Percentiles rank a stretch among this genome's conserved stretches.
Conservation (phyloP, 2,888 invertebrate species). For the Bibio marci region DNA sequence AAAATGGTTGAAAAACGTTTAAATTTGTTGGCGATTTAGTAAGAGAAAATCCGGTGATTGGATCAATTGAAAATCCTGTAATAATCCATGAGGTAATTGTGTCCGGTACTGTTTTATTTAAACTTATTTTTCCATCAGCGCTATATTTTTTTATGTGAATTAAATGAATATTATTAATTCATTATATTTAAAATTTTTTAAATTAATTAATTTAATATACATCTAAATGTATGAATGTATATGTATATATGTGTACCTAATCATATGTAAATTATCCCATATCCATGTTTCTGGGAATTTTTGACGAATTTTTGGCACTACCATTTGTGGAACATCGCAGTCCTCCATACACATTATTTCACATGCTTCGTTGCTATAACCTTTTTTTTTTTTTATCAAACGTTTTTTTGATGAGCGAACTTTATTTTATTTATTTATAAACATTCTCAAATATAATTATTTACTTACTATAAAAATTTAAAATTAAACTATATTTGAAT, state of each 20-base stretch:
- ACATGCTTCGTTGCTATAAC: no score
- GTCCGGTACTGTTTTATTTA: constrained; percentile 48
- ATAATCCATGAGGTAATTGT: constrained; percentile 66
- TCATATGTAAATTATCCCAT: constrained; percentile 24
- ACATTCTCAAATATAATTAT: no score
- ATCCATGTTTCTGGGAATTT: constrained; percentile 12
- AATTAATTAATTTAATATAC: no score
- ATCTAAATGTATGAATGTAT: no score
- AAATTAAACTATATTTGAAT: no score
- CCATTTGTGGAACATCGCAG: no score
- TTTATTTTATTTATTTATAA: no score
- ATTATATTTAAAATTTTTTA: no score
- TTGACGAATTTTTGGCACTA: constrained; percentile 4
- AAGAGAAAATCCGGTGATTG: constrained; percentile 58
- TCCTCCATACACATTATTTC: no score
- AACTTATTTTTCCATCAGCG: constrained; percentile 14
- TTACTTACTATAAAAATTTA: no score
- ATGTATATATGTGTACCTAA: constrained; percentile 15
- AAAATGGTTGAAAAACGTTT: constrained; percentile 57
- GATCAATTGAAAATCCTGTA: constrained; percentile 61
- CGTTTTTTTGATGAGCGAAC: no score
- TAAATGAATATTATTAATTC: constrained; percentile 35
- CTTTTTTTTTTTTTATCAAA: no score
- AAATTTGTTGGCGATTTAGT: constrained; percentile 35
- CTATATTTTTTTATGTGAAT: neutral